Percentiles rank a stretch among this genome's conserved stretches.
These are phyloP conservation scores for Palythoa caribaeorum DNA, from an alignment of 92 coral and sea anemone species.

Conservation along the genomic window DNA sequence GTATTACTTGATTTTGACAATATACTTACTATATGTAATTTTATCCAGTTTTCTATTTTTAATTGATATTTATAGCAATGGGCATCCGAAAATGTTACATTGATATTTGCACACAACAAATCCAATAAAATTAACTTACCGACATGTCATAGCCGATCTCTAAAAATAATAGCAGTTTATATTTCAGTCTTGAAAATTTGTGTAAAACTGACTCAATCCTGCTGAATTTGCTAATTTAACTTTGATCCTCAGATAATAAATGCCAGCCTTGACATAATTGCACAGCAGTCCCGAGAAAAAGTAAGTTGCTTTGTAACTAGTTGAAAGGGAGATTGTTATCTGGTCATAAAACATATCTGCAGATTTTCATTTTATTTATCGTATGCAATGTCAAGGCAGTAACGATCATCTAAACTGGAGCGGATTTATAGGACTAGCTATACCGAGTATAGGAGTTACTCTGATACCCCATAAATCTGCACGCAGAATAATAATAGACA, in stretches of 20 bases:
- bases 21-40: neutral
- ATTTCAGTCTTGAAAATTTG: no score
- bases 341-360: neutral
- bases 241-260: constrained; percentile 6
- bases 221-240: neutral
- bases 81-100: neutral
- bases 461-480: no score
- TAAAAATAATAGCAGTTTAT: no score
- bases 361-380: no score
- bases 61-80: neutral
- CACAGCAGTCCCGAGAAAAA: constrained; percentile 2
- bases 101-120: neutral
- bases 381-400: no score
- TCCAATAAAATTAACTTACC: neutral
- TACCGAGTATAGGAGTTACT: no score
- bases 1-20: neutral
- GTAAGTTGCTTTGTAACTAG: neutral
- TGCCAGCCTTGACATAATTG: neutral
- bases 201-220: neutral
- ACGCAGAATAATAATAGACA: no score
- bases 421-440: no score
- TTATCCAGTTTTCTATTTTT: neutral
- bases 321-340: neutral
- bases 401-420: no score
- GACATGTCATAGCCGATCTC: no score